phyloP scores from a whole-genome alignment of 2,797 vertebrate species.

The Gephyroberyx darwinii region DNA sequence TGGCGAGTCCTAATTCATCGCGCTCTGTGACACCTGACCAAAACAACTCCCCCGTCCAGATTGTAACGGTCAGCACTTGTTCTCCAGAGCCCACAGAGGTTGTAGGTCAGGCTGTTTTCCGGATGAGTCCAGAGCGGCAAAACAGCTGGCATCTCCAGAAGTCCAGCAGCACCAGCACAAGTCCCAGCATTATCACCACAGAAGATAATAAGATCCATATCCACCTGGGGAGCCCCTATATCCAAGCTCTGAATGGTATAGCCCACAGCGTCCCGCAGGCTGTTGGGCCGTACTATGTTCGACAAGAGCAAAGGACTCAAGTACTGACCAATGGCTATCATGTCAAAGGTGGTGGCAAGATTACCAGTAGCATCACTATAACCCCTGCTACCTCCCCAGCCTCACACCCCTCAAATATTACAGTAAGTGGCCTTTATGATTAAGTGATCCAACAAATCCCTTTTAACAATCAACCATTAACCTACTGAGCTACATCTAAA shows the following conservation, averaged over 20 bases:
- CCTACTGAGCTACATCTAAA: constrained; percentile 3
- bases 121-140: constrained; percentile 88
- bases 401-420: constrained; percentile 71
- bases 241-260: constrained; percentile 82
- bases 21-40: constrained; percentile 88
- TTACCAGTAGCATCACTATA: constrained; percentile 97
- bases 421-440: constrained; percentile 72
- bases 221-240: constrained; percentile 91
- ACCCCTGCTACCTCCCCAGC: constrained; percentile 74
- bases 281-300: constrained; percentile 82
- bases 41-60: constrained; percentile 88
- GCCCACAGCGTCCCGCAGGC: constrained; percentile 76
- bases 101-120: constrained; percentile 82
- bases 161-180: constrained; percentile 84
- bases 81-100: constrained; percentile 86
- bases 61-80: constrained; percentile 86
- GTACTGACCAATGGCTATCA: constrained; percentile 86
- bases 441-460: constrained; percentile 58
- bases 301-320: constrained; percentile 90
- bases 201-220: constrained; percentile 99
- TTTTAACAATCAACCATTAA: constrained; percentile 2
- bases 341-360: constrained; percentile 90
- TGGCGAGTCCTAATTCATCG: constrained; percentile 86
- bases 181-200: constrained; percentile 92
- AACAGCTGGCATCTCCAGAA: constrained; percentile 90